Conservation (phyloP, 2,888 invertebrate genomes). For the Parnassius glacialis region DNA sequence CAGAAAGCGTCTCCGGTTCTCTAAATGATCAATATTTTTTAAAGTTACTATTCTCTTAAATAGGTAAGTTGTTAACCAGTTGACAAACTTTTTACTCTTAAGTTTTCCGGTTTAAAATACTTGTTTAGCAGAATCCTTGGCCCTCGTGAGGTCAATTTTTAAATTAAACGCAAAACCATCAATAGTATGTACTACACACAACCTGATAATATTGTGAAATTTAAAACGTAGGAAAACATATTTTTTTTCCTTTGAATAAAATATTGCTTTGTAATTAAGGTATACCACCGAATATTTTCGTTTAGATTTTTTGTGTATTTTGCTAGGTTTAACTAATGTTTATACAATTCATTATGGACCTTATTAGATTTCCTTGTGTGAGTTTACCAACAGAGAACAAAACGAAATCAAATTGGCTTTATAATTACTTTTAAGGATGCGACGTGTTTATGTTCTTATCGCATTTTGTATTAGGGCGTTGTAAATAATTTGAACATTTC, state of each 20-base stretch:
- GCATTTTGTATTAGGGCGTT: too few species aligned
- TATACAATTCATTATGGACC: constrained; percentile 7
- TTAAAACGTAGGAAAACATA: constrained; percentile 14
- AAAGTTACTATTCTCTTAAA: too few species aligned
- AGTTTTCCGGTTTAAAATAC: constrained; percentile 5
- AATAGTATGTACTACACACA: background rate
- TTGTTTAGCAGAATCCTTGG: background rate
- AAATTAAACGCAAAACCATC: background rate
- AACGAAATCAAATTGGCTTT: constrained; percentile 2
- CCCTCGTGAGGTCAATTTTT: constrained; percentile 8
- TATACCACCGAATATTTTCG: constrained; percentile 3
- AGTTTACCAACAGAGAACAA: background rate
- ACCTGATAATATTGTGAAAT: constrained; percentile 8
- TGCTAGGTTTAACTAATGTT: background rate
- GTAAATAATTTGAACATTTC: too few species aligned
- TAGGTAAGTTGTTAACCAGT: too few species aligned
- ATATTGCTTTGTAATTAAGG: constrained; percentile 8
- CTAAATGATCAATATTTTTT: too few species aligned
- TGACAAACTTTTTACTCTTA: background rate
- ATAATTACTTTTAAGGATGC: background rate
- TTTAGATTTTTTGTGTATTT: constrained; percentile 3
- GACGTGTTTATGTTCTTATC: background rate
- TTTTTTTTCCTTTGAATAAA: constrained; percentile 11
- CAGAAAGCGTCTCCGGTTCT: too few species aligned
- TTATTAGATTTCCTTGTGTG: constrained; percentile 13